Conservation (phyloP, 2,888 invertebrate species). For the Dione juno region DNA sequence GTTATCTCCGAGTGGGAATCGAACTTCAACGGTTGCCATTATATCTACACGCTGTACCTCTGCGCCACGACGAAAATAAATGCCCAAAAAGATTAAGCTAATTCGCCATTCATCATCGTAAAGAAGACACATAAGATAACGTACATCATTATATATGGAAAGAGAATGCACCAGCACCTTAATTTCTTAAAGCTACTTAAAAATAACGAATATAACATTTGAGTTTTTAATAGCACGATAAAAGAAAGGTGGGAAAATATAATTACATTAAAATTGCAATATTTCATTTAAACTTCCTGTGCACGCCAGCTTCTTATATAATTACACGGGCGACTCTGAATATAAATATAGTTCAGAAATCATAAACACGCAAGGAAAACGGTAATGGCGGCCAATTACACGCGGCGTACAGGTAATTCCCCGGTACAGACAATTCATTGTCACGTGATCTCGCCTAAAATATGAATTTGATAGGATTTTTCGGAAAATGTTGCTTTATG, state of each 20-base stretch:
- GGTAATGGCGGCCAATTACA: slow-evolving; percentile 41
- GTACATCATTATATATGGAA: no score
- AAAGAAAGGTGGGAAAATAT: slow-evolving; percentile 24
- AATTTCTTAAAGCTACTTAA: not conserved
- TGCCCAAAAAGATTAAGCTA: no score
- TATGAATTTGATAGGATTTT: not conserved
- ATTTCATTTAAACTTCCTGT: slow-evolving; percentile 29
- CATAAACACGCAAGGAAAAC: slow-evolving; percentile 41
- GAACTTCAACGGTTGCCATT: no score
- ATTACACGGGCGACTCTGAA: slow-evolving; percentile 19
- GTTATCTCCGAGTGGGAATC: no score
- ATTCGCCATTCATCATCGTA: no score
- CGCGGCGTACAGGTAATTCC: slow-evolving; percentile 20
- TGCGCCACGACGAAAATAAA: no score
- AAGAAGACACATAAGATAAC: no score
- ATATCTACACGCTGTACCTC: no score
- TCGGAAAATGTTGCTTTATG: not conserved
- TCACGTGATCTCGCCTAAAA: slow-evolving; percentile 10
- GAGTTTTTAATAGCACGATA: slow-evolving; percentile 16
- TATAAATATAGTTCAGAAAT: slow-evolving; percentile 35
- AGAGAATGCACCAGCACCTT: no score
- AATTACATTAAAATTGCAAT: slow-evolving; percentile 27
- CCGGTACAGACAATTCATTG: slow-evolving; percentile 18
- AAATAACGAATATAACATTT: slow-evolving; percentile 11
- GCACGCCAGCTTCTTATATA: slow-evolving; percentile 24